Percentiles rank a stretch among this genome's conserved stretches.
Evolutionary conservation across 2,888 invertebrate species (phyloP).

Genomic region (Catotricha subobsoleta): DNA sequence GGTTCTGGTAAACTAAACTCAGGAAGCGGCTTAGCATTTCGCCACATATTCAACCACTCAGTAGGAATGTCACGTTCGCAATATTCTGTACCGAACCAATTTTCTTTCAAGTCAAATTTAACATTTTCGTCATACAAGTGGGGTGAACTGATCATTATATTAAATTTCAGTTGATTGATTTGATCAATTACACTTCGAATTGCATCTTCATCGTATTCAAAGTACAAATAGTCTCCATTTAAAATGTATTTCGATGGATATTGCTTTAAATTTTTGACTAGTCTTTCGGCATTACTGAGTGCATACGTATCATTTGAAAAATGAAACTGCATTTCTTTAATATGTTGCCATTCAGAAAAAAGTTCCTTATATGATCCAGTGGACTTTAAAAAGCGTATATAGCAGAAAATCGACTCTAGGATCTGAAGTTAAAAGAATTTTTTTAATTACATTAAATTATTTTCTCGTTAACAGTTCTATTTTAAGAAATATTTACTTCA

Average conservation of each 20-base stretch:
- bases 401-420: constrained; percentile 58
- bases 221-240: constrained; percentile 54
- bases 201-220: constrained; percentile 54
- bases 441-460: too few species aligned
- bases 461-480: constrained; percentile 11
- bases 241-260: constrained; percentile 64
- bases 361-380: constrained; percentile 49
- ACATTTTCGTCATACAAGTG: constrained; percentile 19
- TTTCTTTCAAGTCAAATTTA: constrained; percentile 46
- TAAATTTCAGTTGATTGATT: constrained; percentile 23
- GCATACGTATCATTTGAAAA: constrained; percentile 54
- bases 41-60: constrained; percentile 46
- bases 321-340: constrained; percentile 55
- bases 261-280: constrained; percentile 62
- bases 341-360: constrained; percentile 48
- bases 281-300: constrained; percentile 55
- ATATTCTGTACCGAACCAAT: constrained; percentile 74
- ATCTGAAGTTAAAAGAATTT: constrained; percentile 55
- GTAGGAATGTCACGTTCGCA: constrained; percentile 43
- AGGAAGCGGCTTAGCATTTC: constrained; percentile 33
- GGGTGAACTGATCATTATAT: constrained; percentile 25
- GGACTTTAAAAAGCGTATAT: constrained; percentile 50
- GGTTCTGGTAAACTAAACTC: constrained; percentile 50
- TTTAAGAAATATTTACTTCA: constrained; percentile 35
- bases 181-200: constrained; percentile 17